Conservation (phyloP, 2,888 invertebrate genomes). For the Drosophila prolongata region DNA sequence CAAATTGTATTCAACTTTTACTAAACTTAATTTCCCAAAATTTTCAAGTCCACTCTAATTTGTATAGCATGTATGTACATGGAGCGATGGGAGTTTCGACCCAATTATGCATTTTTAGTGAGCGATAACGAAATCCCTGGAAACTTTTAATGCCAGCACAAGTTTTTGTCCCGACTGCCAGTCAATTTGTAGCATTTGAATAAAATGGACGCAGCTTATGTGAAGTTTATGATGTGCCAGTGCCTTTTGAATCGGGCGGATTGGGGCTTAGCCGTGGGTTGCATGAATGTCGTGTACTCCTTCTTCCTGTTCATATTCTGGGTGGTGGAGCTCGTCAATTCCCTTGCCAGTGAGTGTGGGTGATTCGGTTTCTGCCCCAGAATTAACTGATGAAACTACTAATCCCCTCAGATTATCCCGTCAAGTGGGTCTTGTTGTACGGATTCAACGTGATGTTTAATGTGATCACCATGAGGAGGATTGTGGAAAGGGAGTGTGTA, state of each 20-base stretch:
- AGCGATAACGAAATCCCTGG: constrained; percentile 13
- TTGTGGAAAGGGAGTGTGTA: constrained; percentile 27
- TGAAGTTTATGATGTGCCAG: constrained; percentile 29
- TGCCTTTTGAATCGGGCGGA: constrained; percentile 38
- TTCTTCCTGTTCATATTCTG: constrained; percentile 23
- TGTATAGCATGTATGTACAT: background rate
- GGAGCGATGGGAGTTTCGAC: background rate
- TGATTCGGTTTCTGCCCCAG: background rate
- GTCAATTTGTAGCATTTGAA: constrained; percentile 6
- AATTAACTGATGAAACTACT: background rate
- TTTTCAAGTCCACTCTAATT: background rate
- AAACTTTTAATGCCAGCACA: background rate
- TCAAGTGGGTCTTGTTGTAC: constrained; percentile 38
- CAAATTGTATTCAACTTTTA: too few relatives aligned
- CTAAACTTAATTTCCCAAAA: background rate
- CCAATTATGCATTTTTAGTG: background rate
- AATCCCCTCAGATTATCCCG: constrained; percentile 22
- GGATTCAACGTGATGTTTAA: constrained; percentile 25
- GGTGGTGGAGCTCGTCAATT: constrained; percentile 10
- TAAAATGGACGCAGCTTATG: constrained; percentile 22
- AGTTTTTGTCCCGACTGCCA: constrained; percentile 4
- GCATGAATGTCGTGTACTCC: constrained; percentile 27
- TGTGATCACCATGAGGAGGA: constrained; percentile 31
- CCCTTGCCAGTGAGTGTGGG: constrained; percentile 3
- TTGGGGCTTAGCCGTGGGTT: constrained; percentile 26